These are phyloP conservation scores for Drosophila arizonae DNA, from an alignment of 1,140 invertebrate species.

Conservation along the genomic window DNA sequence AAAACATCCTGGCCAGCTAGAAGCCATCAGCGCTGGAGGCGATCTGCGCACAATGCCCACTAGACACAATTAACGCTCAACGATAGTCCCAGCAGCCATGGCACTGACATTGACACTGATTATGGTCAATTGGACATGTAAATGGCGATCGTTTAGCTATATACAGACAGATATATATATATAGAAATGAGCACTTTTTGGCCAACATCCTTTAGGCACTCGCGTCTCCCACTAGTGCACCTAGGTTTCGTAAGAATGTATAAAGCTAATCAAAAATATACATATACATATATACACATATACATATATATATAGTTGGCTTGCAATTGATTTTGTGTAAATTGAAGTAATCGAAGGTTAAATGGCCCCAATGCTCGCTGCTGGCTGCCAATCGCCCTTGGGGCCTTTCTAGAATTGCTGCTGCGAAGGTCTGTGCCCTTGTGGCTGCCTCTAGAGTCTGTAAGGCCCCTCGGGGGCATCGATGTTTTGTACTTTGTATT, in stretches of 20 bases:
- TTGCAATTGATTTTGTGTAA: slow-evolving; percentile 74
- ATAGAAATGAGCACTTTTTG: slow-evolving; percentile 9
- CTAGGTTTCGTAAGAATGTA: slow-evolving; percentile 21
- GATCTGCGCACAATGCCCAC: slow-evolving; percentile 46
- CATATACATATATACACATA: slow-evolving; percentile 55
- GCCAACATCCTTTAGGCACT: slow-evolving; percentile 24
- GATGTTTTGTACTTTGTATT: background rate
- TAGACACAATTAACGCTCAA: slow-evolving; percentile 68
- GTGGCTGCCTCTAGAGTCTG: slow-evolving; percentile 21
- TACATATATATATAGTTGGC: slow-evolving; percentile 55
- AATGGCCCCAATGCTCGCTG: background rate
- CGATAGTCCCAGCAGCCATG: slow-evolving; percentile 28
- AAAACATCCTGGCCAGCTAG: slow-evolving; percentile 50
- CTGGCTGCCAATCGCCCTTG: slow-evolving; percentile 49
- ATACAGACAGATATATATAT: background rate
- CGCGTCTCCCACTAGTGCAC: slow-evolving; percentile 25
- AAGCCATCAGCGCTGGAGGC: slow-evolving; percentile 39
- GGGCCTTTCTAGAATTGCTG: slow-evolving; percentile 53
- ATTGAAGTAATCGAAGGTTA: slow-evolving; percentile 59
- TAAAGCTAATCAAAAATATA: slow-evolving; percentile 30
- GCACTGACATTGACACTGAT: slow-evolving; percentile 60
- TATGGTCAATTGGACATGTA: slow-evolving; percentile 56
- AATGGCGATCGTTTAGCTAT: slow-evolving; percentile 37
- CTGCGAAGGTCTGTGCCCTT: slow-evolving; percentile 61
- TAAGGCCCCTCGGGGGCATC: slow-evolving; percentile 9